Evolutionary conservation across 2,797 vertebrate species (phyloP).

Genomic region (Odontamblyopus lacepedii): DNA sequence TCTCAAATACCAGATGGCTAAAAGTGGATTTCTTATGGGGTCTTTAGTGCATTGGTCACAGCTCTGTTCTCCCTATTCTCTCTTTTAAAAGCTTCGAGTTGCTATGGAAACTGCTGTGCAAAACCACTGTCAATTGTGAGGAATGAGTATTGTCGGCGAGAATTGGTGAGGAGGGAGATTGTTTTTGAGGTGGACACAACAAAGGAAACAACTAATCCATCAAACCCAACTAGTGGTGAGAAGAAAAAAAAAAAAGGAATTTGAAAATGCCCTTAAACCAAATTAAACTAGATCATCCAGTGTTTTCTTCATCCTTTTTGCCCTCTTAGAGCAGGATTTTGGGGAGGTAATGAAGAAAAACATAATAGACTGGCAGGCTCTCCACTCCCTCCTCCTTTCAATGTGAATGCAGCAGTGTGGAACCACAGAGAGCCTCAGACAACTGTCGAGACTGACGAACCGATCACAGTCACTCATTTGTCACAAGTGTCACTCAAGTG

Average conservation of each 20-base stretch:
- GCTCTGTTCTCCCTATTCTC: slow-evolving; percentile 23
- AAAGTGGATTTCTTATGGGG: slow-evolving; percentile 54
- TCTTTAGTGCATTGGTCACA: slow-evolving; percentile 54
- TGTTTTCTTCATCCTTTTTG: too few relatives aligned
- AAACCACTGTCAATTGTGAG: neutral
- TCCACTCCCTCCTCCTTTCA: too few relatives aligned
- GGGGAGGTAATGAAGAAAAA: too few relatives aligned
- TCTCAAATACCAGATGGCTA: slow-evolving; percentile 68
- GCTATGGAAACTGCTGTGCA: neutral
- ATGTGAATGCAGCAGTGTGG: too few relatives aligned
- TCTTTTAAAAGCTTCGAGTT: slow-evolving; percentile 15
- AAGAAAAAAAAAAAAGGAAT: too few relatives aligned
- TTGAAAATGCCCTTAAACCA: too few relatives aligned
- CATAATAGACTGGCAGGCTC: too few relatives aligned
- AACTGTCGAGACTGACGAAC: too few relatives aligned
- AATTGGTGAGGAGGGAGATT: neutral
- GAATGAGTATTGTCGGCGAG: neutral
- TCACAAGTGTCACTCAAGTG: too few relatives aligned
- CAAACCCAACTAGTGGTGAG: neutral
- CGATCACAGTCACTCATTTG: too few relatives aligned
- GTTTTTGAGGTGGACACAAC: neutral
- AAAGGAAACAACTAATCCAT: neutral
- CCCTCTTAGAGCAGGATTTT: too few relatives aligned
- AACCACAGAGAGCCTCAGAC: too few relatives aligned
- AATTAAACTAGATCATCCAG: neutral